Evolutionary conservation across 2,888 invertebrate genomes (phyloP).

Genomic region (Callinectes sapidus): DNA sequence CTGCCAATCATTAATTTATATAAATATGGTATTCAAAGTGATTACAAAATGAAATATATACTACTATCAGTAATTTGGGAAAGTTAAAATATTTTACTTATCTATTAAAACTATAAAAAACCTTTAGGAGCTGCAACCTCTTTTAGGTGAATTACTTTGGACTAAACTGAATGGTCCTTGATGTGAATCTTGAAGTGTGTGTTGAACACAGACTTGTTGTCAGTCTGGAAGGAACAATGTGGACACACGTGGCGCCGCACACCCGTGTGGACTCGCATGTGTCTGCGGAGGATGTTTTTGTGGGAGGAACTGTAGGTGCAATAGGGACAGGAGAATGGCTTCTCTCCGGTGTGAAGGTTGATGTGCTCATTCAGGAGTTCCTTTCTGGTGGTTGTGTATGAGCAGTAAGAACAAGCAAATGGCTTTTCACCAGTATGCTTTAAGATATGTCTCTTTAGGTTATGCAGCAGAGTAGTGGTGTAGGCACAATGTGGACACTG

Average conservation of each 20-base stretch:
- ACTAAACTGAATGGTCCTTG: background rate
- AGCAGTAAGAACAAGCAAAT: conserved; percentile 64
- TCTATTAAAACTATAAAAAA: background rate
- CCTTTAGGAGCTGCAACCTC: background rate
- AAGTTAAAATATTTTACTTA: background rate
- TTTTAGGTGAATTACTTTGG: background rate
- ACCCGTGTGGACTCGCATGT: conserved; percentile 65
- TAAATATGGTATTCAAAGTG: background rate
- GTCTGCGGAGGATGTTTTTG: conserved; percentile 60
- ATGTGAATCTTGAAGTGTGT: conserved; percentile 49
- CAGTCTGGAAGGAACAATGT: conserved; percentile 59
- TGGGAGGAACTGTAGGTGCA: conserved; percentile 64
- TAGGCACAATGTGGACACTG: conserved; percentile 58
- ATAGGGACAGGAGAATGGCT: conserved; percentile 62
- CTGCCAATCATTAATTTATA: background rate
- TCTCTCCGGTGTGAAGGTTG: conserved; percentile 67
- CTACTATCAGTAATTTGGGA: background rate
- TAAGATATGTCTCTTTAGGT: conserved; percentile 63
- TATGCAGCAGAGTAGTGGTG: conserved; percentile 51
- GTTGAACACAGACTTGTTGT: conserved; percentile 41
- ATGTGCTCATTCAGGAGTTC: conserved; percentile 65
- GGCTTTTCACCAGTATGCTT: conserved; percentile 70
- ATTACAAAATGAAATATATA: background rate
- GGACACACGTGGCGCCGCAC: conserved; percentile 57
- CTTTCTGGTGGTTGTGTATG: conserved; percentile 63